Conservation (phyloP, 2,888 invertebrate species). For the Campopleginae sp. region DNA sequence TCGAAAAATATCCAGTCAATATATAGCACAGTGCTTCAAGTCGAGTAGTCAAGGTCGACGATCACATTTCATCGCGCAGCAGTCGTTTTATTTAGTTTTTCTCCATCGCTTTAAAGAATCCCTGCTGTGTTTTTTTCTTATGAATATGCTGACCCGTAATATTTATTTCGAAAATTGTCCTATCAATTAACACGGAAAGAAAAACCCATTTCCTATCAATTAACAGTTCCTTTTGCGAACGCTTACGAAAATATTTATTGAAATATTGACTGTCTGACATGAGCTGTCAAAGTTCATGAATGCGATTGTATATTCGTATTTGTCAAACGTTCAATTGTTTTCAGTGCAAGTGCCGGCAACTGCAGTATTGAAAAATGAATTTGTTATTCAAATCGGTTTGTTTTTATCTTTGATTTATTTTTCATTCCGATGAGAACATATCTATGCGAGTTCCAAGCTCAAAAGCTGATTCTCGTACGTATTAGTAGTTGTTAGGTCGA, state of each 20-base stretch:
- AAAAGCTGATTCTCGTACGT: background rate
- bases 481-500: background rate
- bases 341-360: background rate
- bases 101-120: background rate
- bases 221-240: background rate
- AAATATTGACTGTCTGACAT: too few species aligned
- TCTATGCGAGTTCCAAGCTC: background rate
- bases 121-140: background rate
- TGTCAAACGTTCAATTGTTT: background rate
- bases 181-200: background rate
- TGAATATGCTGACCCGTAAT: background rate
- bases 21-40: background rate
- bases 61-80: background rate
- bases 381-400: background rate
- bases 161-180: background rate
- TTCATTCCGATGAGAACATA: background rate
- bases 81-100: background rate
- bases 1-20: conserved; percentile 1
- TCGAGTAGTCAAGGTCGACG: background rate
- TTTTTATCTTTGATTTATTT: background rate
- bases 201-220: background rate
- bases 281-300: background rate
- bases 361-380: background rate
- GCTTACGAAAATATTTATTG: too few species aligned
- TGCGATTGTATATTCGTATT: background rate